Evolutionary conservation across 2,888 invertebrate species (phyloP), one percentile per base, ranked within the genome.

Genomic region (Auanema freiburgensis): DNA sequence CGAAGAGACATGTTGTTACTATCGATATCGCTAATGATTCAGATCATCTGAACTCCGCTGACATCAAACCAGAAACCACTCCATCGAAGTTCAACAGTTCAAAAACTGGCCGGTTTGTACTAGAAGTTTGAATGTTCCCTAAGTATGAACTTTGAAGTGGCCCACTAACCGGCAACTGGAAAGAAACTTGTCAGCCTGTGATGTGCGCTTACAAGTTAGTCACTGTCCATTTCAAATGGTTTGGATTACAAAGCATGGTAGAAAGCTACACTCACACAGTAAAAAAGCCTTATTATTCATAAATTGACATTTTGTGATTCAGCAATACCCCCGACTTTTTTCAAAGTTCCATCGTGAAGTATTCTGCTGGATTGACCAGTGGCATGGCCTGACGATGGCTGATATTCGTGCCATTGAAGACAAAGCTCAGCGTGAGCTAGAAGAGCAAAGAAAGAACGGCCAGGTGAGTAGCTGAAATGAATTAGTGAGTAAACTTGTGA

Each of bases 141-240:
- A 24, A 21, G 33, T 46, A 55, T 59, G 43, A 18, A 12, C 5
- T 4, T 41, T 53, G 16, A 16, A 89, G 97, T 81, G 97, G 97
- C 10, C 96, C 95, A 44, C 88, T 98, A 16, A 50, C 59, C 11
- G 69, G 66, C 50, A 68, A 72, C 57, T 80, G 78, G 78, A 63
- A 66, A 25, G 67, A 77, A 6, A 73, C 65, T 16, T 54, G 57
- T 33, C 63, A 83, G 62, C 82, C 82, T 8, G 91, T 95, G 67
- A 98, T 97, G 97, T 95, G 94, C 57, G 93, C 93, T 85, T 98
- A 97, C 87, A 98, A 97, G 87, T 88, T 97, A 77, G 96, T 97
- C 79, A 93, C 93, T 42, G 91, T 92, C 70, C 93, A 96, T 87
- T 97, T 97, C 88, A 96, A 95, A 87, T 97, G 97, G 96, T 96